Evolutionary conservation across 2,797 vertebrate species (phyloP), one percentile per base, ranked within the genome.

Genomic region (Hapalemur alaotrensis): DNA sequence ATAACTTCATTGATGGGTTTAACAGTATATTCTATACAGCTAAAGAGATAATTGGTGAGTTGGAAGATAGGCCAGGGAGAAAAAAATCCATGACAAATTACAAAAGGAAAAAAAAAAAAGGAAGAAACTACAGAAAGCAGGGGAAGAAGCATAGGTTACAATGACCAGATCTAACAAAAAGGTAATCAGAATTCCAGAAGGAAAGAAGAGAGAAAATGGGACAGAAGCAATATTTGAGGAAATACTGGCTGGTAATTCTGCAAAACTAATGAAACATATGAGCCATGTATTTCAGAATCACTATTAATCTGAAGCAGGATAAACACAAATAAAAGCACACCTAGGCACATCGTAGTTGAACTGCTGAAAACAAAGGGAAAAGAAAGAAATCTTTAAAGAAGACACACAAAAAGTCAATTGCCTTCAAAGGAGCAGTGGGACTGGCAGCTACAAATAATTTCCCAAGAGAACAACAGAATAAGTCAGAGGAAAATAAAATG

Each of bases 401-500:
- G 12, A 83, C 65, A 63, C 35, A 86, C 38, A 76, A 86, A 88
- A 35, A 75, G 22, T 10, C 89, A 89, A 89, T 43, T 81, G 38
- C 61, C 61, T 83, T 89, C 52, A 69, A 61, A 89, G 54, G 61
- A 61, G 30, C 43, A 32, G 28, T 52, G 50, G 86, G 46, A 95
- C 22, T 46, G 61, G 59, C 70, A 78, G 72, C 63, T 76, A 59
- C 28, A 28, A 59, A 59, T 28, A 59, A 69, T 72, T 84, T 85
- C 35, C 81, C 78, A 73, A 93, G 54, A 73, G 61, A 87, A 65
- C 28, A 73, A 83, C 63, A 67, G 61, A 87, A 59, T 18, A 35
- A 83, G 38, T 63, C 30, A 6, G 70, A 87, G 84, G 76, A 59
- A 91, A 93, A 87, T 69, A 67, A 95, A 96, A 83, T 38, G 43